Evolutionary conservation across 2,888 invertebrate species (phyloP).

Genomic region (Drosophila quinaria): DNA sequence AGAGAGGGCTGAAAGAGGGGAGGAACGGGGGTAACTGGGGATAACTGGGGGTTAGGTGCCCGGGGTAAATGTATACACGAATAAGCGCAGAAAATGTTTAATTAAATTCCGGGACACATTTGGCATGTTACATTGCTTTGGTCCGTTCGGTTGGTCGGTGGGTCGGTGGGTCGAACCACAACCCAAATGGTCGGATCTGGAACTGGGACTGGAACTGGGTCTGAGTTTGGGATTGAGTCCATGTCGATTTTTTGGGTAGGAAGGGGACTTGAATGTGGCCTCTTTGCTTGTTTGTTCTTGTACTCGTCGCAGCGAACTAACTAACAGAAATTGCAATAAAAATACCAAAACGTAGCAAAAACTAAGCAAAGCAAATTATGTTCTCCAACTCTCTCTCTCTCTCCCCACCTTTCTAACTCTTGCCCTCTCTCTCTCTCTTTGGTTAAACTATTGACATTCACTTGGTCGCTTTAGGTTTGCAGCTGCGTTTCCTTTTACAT

Average conservation of each 20-base stretch:
- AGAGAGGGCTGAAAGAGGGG: neutral
- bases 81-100: slow-evolving; percentile 82
- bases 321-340: slow-evolving; percentile 81
- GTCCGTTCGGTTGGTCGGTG: slow-evolving; percentile 25
- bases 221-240: neutral
- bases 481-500: slow-evolving; percentile 47
- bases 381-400: neutral
- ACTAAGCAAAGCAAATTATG: slow-evolving; percentile 81
- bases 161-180: slow-evolving; percentile 56
- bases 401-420: neutral
- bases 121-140: slow-evolving; percentile 81
- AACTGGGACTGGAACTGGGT: neutral
- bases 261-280: neutral
- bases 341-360: slow-evolving; percentile 80
- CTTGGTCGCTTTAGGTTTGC: slow-evolving; percentile 39
- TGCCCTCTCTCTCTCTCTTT: neutral
- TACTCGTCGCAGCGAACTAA: slow-evolving; percentile 51
- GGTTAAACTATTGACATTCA: slow-evolving; percentile 71
- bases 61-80: slow-evolving; percentile 71
- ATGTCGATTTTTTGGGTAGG: neutral
- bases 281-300: slow-evolving; percentile 40
- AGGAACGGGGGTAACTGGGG: slow-evolving; percentile 6
- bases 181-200: slow-evolving; percentile 29
- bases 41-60: slow-evolving; percentile 8
- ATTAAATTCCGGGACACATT: slow-evolving; percentile 82